A percentile compares a stretch with the other conserved stretches of the same genome.
These are phyloP conservation scores for Apamea sordens DNA, from an alignment of 2,888 invertebrate species.

Conservation along the genomic window DNA sequence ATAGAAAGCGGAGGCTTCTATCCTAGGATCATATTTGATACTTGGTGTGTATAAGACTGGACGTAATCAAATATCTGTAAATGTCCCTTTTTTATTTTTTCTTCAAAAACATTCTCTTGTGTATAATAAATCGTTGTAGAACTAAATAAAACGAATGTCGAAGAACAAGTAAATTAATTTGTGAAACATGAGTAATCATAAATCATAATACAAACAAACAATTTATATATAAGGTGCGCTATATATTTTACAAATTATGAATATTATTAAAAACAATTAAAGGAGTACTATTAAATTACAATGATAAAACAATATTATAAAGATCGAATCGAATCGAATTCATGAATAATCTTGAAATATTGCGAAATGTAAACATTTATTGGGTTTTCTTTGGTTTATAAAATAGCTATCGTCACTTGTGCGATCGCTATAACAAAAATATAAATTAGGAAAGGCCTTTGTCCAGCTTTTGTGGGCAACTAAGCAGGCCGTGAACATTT, in stretches of 20 bases:
- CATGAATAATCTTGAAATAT: not conserved
- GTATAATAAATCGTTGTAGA: not conserved
- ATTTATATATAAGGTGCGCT: too few relatives aligned
- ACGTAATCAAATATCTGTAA: not conserved
- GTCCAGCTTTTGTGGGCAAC: constrained; percentile 21
- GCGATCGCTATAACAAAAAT: constrained; percentile 31
- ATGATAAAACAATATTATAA: too few relatives aligned
- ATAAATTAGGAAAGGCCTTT: not conserved
- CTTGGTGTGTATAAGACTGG: constrained; percentile 91
- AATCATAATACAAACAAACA: too few relatives aligned
- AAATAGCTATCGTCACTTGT: constrained; percentile 25
- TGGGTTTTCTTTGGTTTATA: not conserved
- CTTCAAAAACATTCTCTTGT: not conserved
- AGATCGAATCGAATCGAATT: too few relatives aligned
- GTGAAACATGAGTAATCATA: too few relatives aligned
- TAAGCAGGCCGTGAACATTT: fast-evolving
- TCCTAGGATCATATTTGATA: constrained; percentile 95
- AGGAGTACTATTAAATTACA: too few relatives aligned
- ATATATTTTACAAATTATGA: too few relatives aligned
- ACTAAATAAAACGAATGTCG: not conserved
- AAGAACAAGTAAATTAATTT: not conserved
- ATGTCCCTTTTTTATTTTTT: not conserved
- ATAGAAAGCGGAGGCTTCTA: constrained; percentile 93
- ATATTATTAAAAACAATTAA: too few relatives aligned
- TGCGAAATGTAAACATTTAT: not conserved